Conservation (phyloP, 2,113 vertebrate genomes). For the Rutilus rutilus region DNA sequence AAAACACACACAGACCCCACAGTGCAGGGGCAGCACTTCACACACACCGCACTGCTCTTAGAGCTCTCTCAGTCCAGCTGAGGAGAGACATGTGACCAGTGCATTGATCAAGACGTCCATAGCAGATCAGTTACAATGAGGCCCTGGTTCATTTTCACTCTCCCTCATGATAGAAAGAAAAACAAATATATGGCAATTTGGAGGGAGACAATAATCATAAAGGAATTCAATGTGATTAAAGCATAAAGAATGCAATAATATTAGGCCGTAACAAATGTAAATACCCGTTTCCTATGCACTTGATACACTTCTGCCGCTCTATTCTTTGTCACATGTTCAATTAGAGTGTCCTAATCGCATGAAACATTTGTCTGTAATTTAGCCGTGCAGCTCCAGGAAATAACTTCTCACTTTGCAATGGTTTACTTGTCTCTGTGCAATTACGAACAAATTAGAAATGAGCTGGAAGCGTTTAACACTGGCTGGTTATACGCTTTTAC, state of each 20-base stretch:
- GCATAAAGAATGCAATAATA: background rate
- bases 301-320: constrained; percentile 5
- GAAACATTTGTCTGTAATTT: constrained; percentile 70
- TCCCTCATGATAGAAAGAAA: background rate
- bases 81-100: constrained; percentile 16
- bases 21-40: background rate
- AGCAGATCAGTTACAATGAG: constrained; percentile 19
- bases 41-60: constrained; percentile 17
- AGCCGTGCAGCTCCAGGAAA: constrained; percentile 62
- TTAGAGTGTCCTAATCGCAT: constrained; percentile 44
- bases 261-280: background rate
- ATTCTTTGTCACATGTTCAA: constrained; percentile 39
- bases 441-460: constrained; percentile 76
- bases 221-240: constrained; percentile 4
- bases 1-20: constrained; percentile 16
- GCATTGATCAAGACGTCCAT: constrained; percentile 12
- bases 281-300: constrained; percentile 13
- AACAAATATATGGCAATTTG: background rate
- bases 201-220: background rate
- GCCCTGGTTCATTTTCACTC: background rate
- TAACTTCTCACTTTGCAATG: constrained; percentile 60
- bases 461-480: constrained; percentile 62
- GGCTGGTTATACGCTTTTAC: constrained; percentile 48
- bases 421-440: constrained; percentile 72
- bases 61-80: constrained; percentile 10